phyloP scores from a whole-genome alignment of 92 coral and sea anemone genomes.

The Zoanthus sansibaricus region DNA sequence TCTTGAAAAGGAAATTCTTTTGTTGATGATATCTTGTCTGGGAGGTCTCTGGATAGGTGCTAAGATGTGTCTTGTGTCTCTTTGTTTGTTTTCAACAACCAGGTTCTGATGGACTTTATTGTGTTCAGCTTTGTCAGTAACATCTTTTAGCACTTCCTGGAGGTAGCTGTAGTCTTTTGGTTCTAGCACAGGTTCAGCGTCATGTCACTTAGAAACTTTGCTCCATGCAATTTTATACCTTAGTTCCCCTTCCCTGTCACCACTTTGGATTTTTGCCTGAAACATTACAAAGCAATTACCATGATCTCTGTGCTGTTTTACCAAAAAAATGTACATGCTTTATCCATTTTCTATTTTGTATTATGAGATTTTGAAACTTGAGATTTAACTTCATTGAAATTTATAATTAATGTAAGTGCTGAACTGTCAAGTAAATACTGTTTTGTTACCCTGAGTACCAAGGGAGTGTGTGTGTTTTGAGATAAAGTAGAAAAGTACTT shows the following conservation, averaged over 20 bases:
- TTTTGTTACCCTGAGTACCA: too few relatives aligned
- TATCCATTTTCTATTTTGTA: neutral
- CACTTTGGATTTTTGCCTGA: conserved; percentile 18
- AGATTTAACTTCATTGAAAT: neutral
- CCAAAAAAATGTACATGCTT: neutral
- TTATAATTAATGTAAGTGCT: neutral
- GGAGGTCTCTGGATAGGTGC: neutral
- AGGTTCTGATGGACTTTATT: neutral
- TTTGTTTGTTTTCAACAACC: too few relatives aligned
- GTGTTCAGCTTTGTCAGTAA: neutral
- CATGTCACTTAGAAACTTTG: conserved; percentile 37
- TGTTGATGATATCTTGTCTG: conserved; percentile 2
- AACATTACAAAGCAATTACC: neutral
- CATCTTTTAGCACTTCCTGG: conserved; percentile 11
- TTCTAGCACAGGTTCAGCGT: conserved; percentile 47
- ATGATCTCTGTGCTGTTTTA: neutral
- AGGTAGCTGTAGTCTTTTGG: conserved; percentile 41
- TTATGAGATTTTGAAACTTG: neutral
- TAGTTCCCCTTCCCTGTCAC: conserved; percentile 29
- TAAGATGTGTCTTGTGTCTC: conserved; percentile 2
- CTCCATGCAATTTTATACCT: conserved; percentile 51
- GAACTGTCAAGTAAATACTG: neutral
- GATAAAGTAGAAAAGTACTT: neutral
- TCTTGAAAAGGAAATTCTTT: conserved; percentile 5
- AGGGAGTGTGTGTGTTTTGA: conserved; percentile 4